Evolutionary conservation across 1,140 invertebrate species (phyloP), one percentile per base, ranked within the genome.

Genomic region (Saxidomus purpurata): DNA sequence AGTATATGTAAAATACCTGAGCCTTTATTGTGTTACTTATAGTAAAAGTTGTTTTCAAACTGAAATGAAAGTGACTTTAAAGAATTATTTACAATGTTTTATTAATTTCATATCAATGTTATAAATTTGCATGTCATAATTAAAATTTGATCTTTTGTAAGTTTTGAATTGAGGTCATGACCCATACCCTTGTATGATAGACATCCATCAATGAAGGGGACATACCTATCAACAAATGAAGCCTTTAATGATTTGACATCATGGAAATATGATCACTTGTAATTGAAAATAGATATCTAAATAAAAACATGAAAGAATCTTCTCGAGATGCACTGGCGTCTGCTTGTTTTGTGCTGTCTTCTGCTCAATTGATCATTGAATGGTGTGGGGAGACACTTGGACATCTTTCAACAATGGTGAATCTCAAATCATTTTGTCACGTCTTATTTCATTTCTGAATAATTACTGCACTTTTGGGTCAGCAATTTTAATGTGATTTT

Each of bases 251-350:
- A n/a, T 71, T 63, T 71, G 25, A 71, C 67, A 71, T 36, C 34
- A 71, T 71, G 28, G 67, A 71, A 71, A 71, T 38, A 40, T 71
- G 67, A 71, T 71, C 34, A 28, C 38, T 71, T 38, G 28, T 38
- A 38, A 71, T 71, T 71, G 67, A 71, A n/a, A 71, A 71, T 71
- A 38, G 36, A 71, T 71, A 71, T 38, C 31, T 38, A 28, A 71
- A 71, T 71, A 28, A 71, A 71, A 71, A 71, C 67, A 71, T 71
- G 67, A 71, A 71, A 38, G 28, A 40, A 71, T 38, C 25, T 15
- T 8, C 43, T 15, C 43, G 15, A 43, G 43, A 43, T 43, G 43
- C 25, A 71, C 22, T 71, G 67, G 67, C 67, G 67, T 71, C 36
- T 6, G 67, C 22, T 6, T 13, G 15, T 38, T 67, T 38, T 38